Percentiles rank a stretch among this genome's conserved stretches.
Evolutionary conservation across 2,113 vertebrate species (phyloP).

Genomic region (Mus spicilegus): DNA sequence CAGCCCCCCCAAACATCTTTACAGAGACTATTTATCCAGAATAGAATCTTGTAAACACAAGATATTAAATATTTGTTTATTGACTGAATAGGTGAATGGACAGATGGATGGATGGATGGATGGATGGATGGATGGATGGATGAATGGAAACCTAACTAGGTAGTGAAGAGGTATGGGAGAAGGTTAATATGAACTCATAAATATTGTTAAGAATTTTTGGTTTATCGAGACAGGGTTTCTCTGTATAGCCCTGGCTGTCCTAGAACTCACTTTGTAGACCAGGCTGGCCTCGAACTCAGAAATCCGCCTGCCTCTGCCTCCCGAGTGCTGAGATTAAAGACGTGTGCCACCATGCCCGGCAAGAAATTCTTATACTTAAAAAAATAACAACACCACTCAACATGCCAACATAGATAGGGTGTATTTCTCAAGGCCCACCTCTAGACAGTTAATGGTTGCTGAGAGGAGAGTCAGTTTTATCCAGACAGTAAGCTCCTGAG

Average conservation of each 20-base stretch:
- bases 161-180: not conserved
- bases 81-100: not conserved
- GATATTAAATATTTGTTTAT: conserved; percentile 8
- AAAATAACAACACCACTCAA: not conserved
- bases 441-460: not conserved
- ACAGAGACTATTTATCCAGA: not conserved
- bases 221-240: too few species aligned
- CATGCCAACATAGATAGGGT: not conserved
- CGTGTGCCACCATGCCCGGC: too few species aligned
- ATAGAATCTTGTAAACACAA: conserved; percentile 46
- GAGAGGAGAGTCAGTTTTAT: not conserved
- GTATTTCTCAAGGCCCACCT: not conserved
- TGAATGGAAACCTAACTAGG: not conserved
- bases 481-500: not conserved
- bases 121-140: not conserved
- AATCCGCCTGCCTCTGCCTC: too few species aligned
- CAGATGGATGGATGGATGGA: not conserved
- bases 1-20: not conserved
- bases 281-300: too few species aligned
- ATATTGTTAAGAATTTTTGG: not conserved
- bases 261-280: too few species aligned
- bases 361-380: conserved; percentile 11
- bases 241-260: too few species aligned
- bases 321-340: not conserved
- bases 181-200: not conserved